Evolutionary conservation across 2,888 invertebrate species (phyloP).

Genomic region (Rhingia campestris): DNA sequence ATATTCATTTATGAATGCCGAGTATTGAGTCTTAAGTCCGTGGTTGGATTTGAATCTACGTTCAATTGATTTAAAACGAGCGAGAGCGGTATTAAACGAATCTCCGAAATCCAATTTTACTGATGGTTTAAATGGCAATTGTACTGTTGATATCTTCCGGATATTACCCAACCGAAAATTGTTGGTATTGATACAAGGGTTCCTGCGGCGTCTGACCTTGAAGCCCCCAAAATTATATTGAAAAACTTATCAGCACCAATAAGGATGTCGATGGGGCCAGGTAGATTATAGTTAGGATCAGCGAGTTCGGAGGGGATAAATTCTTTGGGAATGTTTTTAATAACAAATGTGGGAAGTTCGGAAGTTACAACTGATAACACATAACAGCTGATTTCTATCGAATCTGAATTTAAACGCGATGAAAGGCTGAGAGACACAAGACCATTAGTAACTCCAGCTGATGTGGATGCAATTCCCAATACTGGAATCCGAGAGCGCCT

Average conservation of each 20-base stretch:
- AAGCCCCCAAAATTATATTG: conserved; percentile 3
- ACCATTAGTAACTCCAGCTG: conserved; percentile 23
- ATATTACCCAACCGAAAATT: background rate
- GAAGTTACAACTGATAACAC: background rate
- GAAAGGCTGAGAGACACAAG: background rate
- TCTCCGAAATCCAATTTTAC: background rate
- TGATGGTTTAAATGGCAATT: conserved; percentile 11
- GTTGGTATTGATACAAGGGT: background rate
- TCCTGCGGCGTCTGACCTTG: background rate
- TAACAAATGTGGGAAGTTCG: background rate
- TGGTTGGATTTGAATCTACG: background rate
- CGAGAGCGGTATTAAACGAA: background rate
- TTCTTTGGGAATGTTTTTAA: background rate
- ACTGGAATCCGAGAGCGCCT: conserved; percentile 1
- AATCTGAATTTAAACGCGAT: background rate
- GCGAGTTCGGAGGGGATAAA: background rate
- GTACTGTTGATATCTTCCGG: background rate
- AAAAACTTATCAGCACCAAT: conserved; percentile 25
- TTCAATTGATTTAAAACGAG: background rate
- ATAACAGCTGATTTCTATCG: background rate
- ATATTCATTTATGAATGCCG: conserved; percentile 6
- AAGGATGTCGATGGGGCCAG: conserved; percentile 15
- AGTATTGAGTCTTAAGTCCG: background rate
- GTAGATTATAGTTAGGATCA: conserved; percentile 17
- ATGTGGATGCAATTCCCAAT: background rate